These are phyloP conservation scores for Autographa gamma DNA, from an alignment of 2,888 invertebrate species.

Conservation along the genomic window DNA sequence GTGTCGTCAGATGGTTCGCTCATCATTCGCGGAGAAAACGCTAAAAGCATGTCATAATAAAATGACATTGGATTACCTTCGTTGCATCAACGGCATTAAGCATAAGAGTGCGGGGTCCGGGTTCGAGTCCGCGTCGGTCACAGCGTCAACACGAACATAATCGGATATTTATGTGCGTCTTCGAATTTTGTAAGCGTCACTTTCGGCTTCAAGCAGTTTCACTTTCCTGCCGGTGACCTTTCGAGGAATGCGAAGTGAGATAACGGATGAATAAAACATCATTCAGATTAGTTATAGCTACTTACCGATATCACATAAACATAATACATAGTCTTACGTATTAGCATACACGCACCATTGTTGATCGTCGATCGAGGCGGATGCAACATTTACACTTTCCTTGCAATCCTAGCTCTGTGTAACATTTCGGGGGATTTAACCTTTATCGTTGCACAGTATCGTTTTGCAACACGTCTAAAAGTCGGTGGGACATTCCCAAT, in stretches of 20 bases:
- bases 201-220: constrained; percentile 83
- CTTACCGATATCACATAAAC: constrained; percentile 28
- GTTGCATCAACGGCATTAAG: constrained; percentile 75
- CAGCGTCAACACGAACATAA: constrained; percentile 63
- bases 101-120: constrained; percentile 59
- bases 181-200: constrained; percentile 77
- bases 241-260: constrained; percentile 79
- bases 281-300: constrained; percentile 43
- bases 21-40: constrained; percentile 63
- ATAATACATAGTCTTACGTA: background rate
- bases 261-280: constrained; percentile 81
- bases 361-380: constrained; percentile 23
- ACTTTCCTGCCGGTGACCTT: constrained; percentile 85
- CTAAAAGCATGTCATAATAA: constrained; percentile 72
- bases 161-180: constrained; percentile 74
- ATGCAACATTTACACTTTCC: constrained; percentile 50
- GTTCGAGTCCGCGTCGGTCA: constrained; percentile 56
- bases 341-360: constrained; percentile 35
- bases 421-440: constrained; percentile 55
- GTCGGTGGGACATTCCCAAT: constrained; percentile 57
- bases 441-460: constrained; percentile 60
- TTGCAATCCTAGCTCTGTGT: constrained; percentile 40
- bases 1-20: constrained; percentile 59
- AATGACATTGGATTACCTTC: constrained; percentile 75
- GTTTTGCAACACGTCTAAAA: constrained; percentile 49